Conservation (phyloP, 1,140 invertebrate genomes). For the Papilio xuthus region DNA sequence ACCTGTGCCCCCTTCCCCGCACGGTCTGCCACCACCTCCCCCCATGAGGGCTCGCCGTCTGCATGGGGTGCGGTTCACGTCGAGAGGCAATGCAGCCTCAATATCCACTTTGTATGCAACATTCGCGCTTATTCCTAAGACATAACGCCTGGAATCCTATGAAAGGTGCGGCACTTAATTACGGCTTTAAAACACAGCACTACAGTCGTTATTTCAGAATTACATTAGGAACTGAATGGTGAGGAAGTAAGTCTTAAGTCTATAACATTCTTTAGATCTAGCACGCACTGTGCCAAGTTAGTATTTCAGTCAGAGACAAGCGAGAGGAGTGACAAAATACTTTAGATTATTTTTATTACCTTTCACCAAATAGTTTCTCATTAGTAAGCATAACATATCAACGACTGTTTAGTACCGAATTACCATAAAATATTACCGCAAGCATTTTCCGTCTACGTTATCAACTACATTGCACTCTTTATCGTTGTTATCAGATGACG, state of each 20-base stretch:
- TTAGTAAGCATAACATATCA: too few relatives aligned
- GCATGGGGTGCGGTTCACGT: conserved; percentile 47
- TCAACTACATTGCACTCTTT: not conserved
- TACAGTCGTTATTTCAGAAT: conserved; percentile 16
- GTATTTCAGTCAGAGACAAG: not conserved
- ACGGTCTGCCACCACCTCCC: conserved; percentile 54
- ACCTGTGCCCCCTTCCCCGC: conserved; percentile 42
- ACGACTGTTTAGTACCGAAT: not conserved
- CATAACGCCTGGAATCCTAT: not conserved
- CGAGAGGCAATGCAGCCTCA: conserved; percentile 30
- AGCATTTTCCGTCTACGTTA: not conserved
- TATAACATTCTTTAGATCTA: not conserved
- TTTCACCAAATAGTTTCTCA: too few relatives aligned
- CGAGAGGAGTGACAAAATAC: not conserved
- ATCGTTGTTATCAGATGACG: not conserved
- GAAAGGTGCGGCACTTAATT: conserved; percentile 5
- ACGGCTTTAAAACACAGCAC: conserved; percentile 19
- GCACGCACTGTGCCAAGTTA: not conserved
- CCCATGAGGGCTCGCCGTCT: conserved; percentile 44
- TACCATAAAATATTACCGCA: not conserved
- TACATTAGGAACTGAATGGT: conserved; percentile 21
- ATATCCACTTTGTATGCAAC: not conserved
- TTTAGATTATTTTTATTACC: not conserved
- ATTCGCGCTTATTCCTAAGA: not conserved
- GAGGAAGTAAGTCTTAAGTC: conserved; percentile 19